Base-by-base conservation (phyloP, 1,140 invertebrate species). In the Leptopilina boulardi region DNA sequence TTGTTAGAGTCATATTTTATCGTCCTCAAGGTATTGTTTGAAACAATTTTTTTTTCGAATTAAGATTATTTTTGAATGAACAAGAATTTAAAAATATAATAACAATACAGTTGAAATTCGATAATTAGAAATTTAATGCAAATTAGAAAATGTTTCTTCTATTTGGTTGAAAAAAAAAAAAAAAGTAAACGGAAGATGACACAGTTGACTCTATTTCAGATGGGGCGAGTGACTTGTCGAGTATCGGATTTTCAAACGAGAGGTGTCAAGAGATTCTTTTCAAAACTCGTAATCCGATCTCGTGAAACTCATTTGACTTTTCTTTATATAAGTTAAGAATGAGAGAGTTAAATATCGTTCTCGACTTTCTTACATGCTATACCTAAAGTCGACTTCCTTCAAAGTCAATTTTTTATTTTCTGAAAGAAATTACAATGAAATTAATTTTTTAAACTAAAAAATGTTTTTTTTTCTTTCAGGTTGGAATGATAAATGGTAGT, bases 401-500 rank as follows among this genome's bases (percentile, higher is more conserved):
- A 10, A 30, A 59, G 21, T 3, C 18, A 3, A 23, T 56, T 23
- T 23, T 56, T 23, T 23, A 18, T n/a, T 51, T 51, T 47, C 15
- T n/a, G 1, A 21, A 56, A 21, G 2, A 21, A n/a, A n/a, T n/a
- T n/a, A n/a, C n/a, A 56, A 21, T 10, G n/a, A 47, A n/a, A 3
- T n/a, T 3, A 47, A 47, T 56, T 38, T 11, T 42, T 59, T 73
- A 72, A 26, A 23, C 70, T 73, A 13, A 38, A 21, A 71, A 34
- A 73, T 13, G n/a, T n/a, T 15, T 19, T 34, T 13, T 38, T 76
- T 54, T 75, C 26, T 80, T 74, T 77, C 78, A 81, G 83, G 56
- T 70, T 86, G 83, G 81, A 73, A 89, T 89, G 89, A 84, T 86
- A 87, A 84, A 90, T 90, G 88, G 85, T 90, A 75, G 88, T 86